Evolutionary conservation across 2,113 vertebrate species (phyloP).

Genomic region (Synodontis membranacea): DNA sequence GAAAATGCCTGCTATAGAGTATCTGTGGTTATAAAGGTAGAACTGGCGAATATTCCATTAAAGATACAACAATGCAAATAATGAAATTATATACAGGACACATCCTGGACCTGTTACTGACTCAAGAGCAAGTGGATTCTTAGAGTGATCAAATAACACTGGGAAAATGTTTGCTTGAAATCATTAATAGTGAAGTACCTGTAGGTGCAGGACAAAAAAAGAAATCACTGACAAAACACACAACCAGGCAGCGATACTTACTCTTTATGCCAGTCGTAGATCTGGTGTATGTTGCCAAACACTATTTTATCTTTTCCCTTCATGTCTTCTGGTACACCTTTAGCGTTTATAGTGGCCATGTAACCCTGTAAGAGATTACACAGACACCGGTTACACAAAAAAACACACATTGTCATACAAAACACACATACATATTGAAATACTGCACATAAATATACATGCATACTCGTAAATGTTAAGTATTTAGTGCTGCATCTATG

Average conservation of each 20-base stretch:
- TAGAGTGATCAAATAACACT: neutral
- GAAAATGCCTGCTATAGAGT: too few relatives aligned
- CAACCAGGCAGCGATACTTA: constrained; percentile 64
- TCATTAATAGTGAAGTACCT: neutral
- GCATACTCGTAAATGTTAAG: neutral
- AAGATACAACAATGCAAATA: neutral
- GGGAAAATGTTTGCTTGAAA: neutral
- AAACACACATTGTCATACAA: constrained; percentile 17
- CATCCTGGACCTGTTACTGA: constrained; percentile 1
- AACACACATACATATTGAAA: neutral
- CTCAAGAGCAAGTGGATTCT: neutral
- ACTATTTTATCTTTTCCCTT: constrained; percentile 91
- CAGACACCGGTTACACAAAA: constrained; percentile 20
- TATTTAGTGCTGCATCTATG: neutral
- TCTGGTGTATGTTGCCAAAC: constrained; percentile 93
- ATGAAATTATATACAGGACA: neutral
- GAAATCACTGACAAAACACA: constrained; percentile 1
- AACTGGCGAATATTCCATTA: neutral
- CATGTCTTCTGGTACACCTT: constrained; percentile 84
- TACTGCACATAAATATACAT: neutral
- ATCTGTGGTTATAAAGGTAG: neutral
- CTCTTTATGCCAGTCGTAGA: constrained; percentile 94
- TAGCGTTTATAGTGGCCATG: constrained; percentile 82
- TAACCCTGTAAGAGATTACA: constrained; percentile 76
- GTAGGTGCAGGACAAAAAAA: neutral